These are phyloP conservation scores for Bombyx huttoni DNA, from an alignment of 2,888 invertebrate species.

Conservation along the genomic window DNA sequence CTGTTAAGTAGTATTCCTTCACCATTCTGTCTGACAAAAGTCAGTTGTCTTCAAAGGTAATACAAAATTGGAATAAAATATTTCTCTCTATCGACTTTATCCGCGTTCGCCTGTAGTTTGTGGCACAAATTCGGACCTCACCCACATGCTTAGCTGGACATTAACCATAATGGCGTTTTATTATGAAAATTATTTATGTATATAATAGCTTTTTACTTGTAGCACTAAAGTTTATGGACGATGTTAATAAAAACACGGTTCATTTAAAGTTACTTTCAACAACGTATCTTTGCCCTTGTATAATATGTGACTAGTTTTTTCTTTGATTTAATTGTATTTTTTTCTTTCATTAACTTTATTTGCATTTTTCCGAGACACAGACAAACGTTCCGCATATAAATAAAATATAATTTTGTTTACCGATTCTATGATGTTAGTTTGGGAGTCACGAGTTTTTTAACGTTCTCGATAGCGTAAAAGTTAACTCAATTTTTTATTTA, in stretches of 20 bases:
- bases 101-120: not conserved
- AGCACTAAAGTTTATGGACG: slow-evolving; percentile 2
- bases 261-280: not conserved
- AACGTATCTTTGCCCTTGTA: not conserved
- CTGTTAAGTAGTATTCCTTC: no score
- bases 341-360: no score
- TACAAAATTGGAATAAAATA: not conserved
- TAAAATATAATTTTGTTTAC: no score
- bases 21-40: no score
- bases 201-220: slow-evolving; percentile 6
- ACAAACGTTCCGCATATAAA: no score
- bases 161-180: slow-evolving; percentile 12
- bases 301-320: no score
- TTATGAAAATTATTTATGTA: slow-evolving; percentile 12
- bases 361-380: no score
- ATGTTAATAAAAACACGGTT: slow-evolving; percentile 3
- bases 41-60: not conserved
- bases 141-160: slow-evolving; percentile 10
- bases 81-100: not conserved
- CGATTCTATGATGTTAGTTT: no score
- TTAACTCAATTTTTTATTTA: no score
- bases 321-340: no score
- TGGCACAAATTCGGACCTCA: slow-evolving; percentile 1
- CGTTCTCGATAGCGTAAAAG: no score
- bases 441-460: no score